These are phyloP conservation scores for Laodelphax striatellus DNA, from an alignment of 1,140 invertebrate species.

Conservation along the genomic window DNA sequence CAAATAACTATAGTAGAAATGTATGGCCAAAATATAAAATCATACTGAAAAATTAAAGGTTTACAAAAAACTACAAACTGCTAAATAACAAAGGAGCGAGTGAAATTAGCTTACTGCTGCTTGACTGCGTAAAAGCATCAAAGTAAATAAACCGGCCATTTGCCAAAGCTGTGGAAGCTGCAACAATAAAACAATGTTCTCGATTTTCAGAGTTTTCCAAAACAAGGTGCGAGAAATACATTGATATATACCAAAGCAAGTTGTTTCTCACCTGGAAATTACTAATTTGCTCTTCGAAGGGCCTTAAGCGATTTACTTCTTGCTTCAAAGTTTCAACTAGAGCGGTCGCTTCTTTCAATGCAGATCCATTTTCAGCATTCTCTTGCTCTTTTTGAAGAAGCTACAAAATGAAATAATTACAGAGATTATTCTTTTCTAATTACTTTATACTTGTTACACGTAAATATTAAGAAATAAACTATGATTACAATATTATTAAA, in stretches of 20 bases:
- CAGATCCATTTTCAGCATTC: slow-evolving; percentile 35
- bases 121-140: not conserved
- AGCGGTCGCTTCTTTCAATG: slow-evolving; percentile 37
- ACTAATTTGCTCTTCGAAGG: slow-evolving; percentile 49
- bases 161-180: no score
- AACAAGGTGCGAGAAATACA: no score
- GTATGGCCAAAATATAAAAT: no score
- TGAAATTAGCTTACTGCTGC: not conserved
- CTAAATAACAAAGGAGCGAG: not conserved
- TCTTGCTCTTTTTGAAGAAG: slow-evolving; percentile 35
- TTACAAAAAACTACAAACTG: not conserved
- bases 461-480: no score
- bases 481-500: no score
- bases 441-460: no score
- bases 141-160: not conserved
- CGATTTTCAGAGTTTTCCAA: no score
- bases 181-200: no score
- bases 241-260: not conserved
- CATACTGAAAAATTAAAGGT: no score
- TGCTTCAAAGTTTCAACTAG: slow-evolving; percentile 46
- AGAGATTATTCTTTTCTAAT: no score
- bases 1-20: no score
- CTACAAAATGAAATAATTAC: no score
- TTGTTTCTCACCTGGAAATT: slow-evolving; percentile 43
- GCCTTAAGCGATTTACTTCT: slow-evolving; percentile 45